Percentiles rank a stretch among this genome's conserved stretches.
Evolutionary conservation across 1,140 invertebrate species (phyloP).

Genomic region (Temnothorax nylanderi): DNA sequence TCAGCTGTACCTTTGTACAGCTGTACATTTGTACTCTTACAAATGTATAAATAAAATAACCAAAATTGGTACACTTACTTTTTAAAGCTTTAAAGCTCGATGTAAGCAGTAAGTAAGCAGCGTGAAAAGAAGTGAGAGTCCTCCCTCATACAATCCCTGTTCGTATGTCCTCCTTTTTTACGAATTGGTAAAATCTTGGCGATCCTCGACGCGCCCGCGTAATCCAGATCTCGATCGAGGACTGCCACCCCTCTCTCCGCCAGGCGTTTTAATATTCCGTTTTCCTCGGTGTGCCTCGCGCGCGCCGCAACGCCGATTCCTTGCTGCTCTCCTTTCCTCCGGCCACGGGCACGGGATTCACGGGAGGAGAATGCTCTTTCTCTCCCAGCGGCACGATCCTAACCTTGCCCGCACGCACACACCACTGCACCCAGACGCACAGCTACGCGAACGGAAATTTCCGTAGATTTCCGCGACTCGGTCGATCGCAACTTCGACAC

Average conservation of each 20-base stretch:
- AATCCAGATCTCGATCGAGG: constrained; percentile 80
- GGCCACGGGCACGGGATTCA: no score
- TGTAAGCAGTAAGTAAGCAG: no score
- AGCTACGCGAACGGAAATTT: constrained; percentile 38
- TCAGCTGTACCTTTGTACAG: no score
- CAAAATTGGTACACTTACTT: no score
- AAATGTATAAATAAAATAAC: no score
- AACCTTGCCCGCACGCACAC: constrained; percentile 54
- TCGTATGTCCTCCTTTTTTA: no score
- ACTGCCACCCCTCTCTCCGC: constrained; percentile 24
- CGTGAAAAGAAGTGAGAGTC: no score
- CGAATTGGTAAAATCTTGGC: constrained; percentile 80
- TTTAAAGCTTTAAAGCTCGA: no score
- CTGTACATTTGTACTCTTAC: no score
- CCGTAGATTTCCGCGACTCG: neutral
- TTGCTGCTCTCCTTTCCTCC: constrained; percentile 48
- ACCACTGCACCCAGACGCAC: constrained; percentile 19
- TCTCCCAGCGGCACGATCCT: constrained; percentile 57
- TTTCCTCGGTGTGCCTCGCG: constrained; percentile 45
- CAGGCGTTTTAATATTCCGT: constrained; percentile 57
- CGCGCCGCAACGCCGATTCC: constrained; percentile 36
- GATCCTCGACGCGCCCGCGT: no score
- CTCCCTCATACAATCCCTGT: no score
- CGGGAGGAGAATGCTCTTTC: constrained; percentile 13
- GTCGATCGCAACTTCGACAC: neutral